Evolutionary conservation across 2,113 vertebrate genomes (phyloP).

Genomic region (Merops nubicus): DNA sequence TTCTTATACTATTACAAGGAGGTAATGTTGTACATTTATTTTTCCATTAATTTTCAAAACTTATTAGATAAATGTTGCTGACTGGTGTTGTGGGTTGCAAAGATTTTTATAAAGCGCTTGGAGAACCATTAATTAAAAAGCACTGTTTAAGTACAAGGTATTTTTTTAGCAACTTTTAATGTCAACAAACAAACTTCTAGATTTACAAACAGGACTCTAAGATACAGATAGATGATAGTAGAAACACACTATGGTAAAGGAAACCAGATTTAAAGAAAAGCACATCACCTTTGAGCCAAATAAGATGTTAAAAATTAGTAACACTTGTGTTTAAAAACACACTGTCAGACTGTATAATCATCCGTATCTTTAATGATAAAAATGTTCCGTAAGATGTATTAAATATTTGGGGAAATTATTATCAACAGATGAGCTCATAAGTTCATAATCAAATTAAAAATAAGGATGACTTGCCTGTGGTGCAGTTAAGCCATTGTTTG

Average conservation of each 20-base stretch:
- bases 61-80: background rate
- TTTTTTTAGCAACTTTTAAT: constrained; percentile 29
- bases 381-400: background rate
- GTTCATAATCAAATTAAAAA: background rate
- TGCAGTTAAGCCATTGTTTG: background rate
- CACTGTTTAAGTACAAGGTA: background rate
- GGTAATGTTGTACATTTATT: background rate
- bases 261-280: background rate
- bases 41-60: background rate
- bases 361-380: background rate
- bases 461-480: background rate
- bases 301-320: background rate
- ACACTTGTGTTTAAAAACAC: background rate
- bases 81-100: background rate
- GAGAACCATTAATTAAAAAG: background rate
- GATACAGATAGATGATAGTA: background rate
- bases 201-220: background rate
- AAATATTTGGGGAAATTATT: background rate
- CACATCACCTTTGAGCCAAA: background rate
- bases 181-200: background rate
- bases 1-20: background rate
- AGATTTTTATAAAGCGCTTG: background rate
- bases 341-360: background rate
- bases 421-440: background rate
- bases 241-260: background rate